Conservation (phyloP, 2,888 invertebrate species). For the Pollenia angustigena region DNA sequence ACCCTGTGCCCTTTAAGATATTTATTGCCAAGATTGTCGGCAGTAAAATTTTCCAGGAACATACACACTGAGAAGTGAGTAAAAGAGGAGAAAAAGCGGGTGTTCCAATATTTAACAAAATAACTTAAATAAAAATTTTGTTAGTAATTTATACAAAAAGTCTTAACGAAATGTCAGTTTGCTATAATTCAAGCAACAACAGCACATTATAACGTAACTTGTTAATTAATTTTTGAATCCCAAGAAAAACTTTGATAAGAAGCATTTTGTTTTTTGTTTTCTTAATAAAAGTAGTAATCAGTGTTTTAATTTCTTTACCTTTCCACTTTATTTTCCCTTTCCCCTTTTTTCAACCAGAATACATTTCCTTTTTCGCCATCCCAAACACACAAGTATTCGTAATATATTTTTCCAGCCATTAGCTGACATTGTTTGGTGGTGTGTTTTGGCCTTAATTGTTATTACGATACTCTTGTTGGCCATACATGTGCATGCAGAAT, state of each 20-base stretch:
- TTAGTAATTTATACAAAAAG: too few relatives aligned
- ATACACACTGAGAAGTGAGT: constrained; percentile 80
- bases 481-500: constrained; percentile 78
- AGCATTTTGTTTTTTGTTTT: too few relatives aligned
- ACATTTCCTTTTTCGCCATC: constrained; percentile 82
- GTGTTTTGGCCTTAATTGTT: constrained; percentile 77
- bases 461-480: constrained; percentile 76
- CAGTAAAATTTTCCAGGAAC: constrained; percentile 76
- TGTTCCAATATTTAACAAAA: too few relatives aligned
- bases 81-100: too few relatives aligned
- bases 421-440: constrained; percentile 80
- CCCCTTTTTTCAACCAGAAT: constrained; percentile 75
- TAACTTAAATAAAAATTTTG: too few relatives aligned
- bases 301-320: background rate
- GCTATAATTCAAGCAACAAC: too few relatives aligned
- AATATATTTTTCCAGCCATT: constrained; percentile 82
- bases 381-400: constrained; percentile 79
- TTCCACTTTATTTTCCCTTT: background rate
- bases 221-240: too few relatives aligned
- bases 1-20: constrained; percentile 79
- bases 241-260: too few relatives aligned
- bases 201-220: too few relatives aligned
- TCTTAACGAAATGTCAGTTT: too few relatives aligned
- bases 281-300: too few relatives aligned
- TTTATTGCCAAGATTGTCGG: constrained; percentile 74